These are phyloP conservation scores for Centropus bengalensis DNA, from an alignment of 2,113 vertebrate species.

Conservation along the genomic window DNA sequence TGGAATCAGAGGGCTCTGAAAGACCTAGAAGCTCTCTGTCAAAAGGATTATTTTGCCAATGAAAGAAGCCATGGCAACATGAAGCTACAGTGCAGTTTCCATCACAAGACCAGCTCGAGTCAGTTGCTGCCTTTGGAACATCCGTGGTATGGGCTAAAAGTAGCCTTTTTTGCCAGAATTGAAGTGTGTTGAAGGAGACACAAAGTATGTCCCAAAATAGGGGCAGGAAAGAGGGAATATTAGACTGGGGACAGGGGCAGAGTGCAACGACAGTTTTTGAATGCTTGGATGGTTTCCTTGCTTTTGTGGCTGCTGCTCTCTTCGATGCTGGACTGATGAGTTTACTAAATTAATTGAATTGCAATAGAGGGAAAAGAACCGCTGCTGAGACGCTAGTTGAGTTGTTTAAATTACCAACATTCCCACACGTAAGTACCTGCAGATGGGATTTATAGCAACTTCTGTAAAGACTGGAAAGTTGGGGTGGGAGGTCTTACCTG, in stretches of 20 bases:
- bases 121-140: constrained; percentile 54
- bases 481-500: not conserved
- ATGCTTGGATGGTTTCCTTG: not conserved
- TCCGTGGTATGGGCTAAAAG: constrained; percentile 30
- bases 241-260: not conserved
- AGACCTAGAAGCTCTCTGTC: not conserved
- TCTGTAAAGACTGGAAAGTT: not conserved
- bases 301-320: not conserved
- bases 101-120: constrained; percentile 53
- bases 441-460: not conserved
- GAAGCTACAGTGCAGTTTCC: not conserved
- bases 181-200: constrained; percentile 18
- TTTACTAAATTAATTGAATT: not conserved
- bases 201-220: not conserved
- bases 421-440: not conserved
- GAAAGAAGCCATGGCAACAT: constrained; percentile 35
- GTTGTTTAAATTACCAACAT: not conserved
- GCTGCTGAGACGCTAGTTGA: not conserved
- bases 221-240: not conserved
- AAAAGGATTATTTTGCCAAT: constrained; percentile 22
- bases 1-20: not conserved
- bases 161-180: constrained; percentile 26
- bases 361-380: not conserved
- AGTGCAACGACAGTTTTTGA: not conserved
- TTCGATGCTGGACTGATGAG: not conserved